phyloP scores from a whole-genome alignment of 2,797 vertebrate genomes.

The Tragelaphus eurycerus region DNA sequence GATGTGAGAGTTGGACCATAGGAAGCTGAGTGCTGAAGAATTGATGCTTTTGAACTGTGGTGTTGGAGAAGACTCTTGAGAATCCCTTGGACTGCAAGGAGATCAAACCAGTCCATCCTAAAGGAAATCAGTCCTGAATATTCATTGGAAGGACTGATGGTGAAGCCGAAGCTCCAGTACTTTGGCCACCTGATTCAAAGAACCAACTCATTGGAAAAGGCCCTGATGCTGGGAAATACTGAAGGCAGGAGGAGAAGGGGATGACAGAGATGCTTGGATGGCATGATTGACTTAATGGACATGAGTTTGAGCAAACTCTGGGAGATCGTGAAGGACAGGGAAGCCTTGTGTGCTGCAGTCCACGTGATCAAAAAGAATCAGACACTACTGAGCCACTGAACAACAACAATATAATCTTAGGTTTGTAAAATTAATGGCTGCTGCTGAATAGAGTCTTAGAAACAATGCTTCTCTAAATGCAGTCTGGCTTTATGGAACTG shows the following conservation, averaged over 20 bases:
- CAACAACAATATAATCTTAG: constrained; percentile 8
- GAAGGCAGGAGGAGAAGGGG: background rate
- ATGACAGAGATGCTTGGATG: background rate
- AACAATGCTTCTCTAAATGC: constrained; percentile 43
- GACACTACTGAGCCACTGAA: background rate
- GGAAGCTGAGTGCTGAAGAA: background rate
- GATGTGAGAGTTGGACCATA: background rate
- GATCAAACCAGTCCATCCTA: background rate
- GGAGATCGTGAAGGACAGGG: background rate
- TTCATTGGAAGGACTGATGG: background rate
- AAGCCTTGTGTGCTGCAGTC: background rate
- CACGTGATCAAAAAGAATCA: background rate
- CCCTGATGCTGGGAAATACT: background rate
- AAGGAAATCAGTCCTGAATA: background rate
- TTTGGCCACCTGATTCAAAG: background rate
- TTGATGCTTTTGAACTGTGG: background rate
- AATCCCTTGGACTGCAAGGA: background rate
- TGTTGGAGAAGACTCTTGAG: background rate
- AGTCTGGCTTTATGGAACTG: constrained; percentile 27
- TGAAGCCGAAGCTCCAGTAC: background rate
- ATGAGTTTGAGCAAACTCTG: background rate
- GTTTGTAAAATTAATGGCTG: constrained; percentile 46
- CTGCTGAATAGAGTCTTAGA: constrained; percentile 36
- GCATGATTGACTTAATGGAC: background rate
- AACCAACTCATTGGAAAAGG: background rate